Evolutionary conservation across 1,140 invertebrate genomes (phyloP).

Genomic region (Brachionus rotundiformis): DNA sequence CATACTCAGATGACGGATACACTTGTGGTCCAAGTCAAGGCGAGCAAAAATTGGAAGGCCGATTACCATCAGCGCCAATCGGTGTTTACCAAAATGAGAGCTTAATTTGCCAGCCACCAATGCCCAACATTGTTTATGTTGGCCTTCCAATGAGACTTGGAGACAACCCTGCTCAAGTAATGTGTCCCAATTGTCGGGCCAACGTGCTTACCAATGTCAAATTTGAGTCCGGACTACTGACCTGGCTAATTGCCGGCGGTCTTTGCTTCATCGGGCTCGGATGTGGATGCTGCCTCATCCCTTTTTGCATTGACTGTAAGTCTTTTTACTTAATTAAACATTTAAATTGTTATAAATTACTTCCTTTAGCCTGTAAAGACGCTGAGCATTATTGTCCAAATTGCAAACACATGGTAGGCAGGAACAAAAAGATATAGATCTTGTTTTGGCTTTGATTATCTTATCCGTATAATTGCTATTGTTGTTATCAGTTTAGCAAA

Average conservation of each 20-base stretch:
- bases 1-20: background rate
- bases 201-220: background rate
- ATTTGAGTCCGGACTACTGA: background rate
- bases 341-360: background rate
- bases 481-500: no score
- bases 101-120: background rate
- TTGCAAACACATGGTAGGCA: slow-evolving; percentile 5
- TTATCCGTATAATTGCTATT: no score
- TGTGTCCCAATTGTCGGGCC: slow-evolving; percentile 8
- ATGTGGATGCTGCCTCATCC: background rate
- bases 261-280: background rate
- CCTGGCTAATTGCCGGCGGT: background rate
- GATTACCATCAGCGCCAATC: background rate
- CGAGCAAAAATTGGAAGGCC: background rate
- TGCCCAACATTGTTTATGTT: slow-evolving; percentile 1
- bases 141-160: background rate
- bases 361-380: background rate
- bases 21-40: background rate
- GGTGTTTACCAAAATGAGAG: background rate
- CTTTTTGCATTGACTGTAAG: slow-evolving; percentile 8
- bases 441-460: background rate
- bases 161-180: background rate
- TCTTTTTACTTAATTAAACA: background rate
- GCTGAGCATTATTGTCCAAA: slow-evolving; percentile 30
- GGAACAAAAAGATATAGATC: slow-evolving; percentile 20